A percentile compares a stretch with the other conserved stretches of the same genome.
Conservation (phyloP, 30 jellyfish, hydroid and myxozoan species). For the Turritopsis rubra region DNA sequence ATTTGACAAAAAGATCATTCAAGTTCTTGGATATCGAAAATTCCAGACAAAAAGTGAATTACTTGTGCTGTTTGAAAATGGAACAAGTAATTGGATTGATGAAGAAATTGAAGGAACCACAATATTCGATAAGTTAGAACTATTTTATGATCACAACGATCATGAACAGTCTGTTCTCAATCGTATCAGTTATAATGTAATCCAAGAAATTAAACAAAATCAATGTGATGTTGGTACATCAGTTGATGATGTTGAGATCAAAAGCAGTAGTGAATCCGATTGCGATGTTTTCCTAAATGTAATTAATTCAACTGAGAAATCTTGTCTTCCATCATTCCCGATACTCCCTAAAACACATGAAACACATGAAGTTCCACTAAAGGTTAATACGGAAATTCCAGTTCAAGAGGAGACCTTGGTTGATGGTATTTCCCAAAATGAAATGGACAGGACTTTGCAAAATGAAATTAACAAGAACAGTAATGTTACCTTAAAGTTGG, state of each 20-base stretch:
- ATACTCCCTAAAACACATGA: neutral
- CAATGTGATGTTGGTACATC: neutral
- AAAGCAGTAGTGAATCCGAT: slow-evolving; percentile 1
- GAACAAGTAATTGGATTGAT: slow-evolving; percentile 89
- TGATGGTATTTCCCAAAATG: neutral
- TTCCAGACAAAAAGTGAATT: slow-evolving; percentile 21
- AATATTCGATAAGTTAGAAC: slow-evolving; percentile 2
- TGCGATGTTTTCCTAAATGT: neutral
- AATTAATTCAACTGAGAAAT: neutral
- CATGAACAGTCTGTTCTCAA: slow-evolving; percentile 46
- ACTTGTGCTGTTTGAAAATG: slow-evolving; percentile 78
- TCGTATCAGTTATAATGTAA: slow-evolving; percentile 31
- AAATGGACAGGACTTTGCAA: neutral
- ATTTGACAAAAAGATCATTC: slow-evolving; percentile 8
- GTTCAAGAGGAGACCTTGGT: neutral
- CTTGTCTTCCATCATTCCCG: neutral
- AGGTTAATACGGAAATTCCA: neutral
- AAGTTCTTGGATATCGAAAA: slow-evolving; percentile 21
- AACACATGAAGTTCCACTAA: neutral
- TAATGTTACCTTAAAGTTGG: neutral
- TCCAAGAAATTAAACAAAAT: neutral
- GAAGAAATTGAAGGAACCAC: slow-evolving; percentile 21
- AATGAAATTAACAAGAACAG: neutral
- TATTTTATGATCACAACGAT: slow-evolving; percentile 23
- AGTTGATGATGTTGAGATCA: neutral